Evolutionary conservation across 1,140 invertebrate species (phyloP), one percentile per base, ranked within the genome.

Genomic region (Listronotus bonariensis): DNA sequence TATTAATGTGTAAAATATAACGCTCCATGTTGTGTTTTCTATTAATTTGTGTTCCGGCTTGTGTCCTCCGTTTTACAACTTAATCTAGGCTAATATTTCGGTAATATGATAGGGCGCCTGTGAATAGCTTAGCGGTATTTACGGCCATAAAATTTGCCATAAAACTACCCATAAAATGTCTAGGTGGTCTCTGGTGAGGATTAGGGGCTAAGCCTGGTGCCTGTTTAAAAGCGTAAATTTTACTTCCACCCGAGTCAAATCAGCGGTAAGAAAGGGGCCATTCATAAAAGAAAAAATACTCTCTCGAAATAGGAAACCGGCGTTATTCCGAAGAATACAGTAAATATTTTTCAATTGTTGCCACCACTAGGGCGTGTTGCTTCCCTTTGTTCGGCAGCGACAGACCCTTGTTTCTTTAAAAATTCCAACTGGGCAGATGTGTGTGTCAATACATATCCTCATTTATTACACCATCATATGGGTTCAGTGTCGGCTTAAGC

Each of bases 91-190:
- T 52, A 52, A 52, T 52, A 52, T 34, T 52, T 36, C 49, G 26
- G 49, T 36, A 52, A 52, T 52, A 38, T 31, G 49, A 52, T 52
- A 52, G 49, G 49, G 49, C 49, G 49, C 49, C 34, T 52, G n/a
- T 52, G 49, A 52, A 52, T 38, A 32, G 34, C 49, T n/a, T 36
- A 17, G 26, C 49, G 26, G 31, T 14, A 38, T 52, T 52, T 52
- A 52, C 26, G 14, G 12, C 12, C 49, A 52, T 52, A 52, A 52
- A 55, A 52, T 52, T 9, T 31, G 20, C 31, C 49, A 52, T 52
- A 52, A 52, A 52, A 52, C 49, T 38, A 52, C 49, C 49, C 49
- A 38, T 52, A 52, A 32, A 36, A 52, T 52, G 31, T 52, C 49
- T 52, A 52, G 49, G 31, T 52, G 49, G 49, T 52, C 49, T 38